These are phyloP conservation scores for Protobothrops mucrosquamatus DNA, from an alignment of 2,113 vertebrate species.

Conservation along the genomic window DNA sequence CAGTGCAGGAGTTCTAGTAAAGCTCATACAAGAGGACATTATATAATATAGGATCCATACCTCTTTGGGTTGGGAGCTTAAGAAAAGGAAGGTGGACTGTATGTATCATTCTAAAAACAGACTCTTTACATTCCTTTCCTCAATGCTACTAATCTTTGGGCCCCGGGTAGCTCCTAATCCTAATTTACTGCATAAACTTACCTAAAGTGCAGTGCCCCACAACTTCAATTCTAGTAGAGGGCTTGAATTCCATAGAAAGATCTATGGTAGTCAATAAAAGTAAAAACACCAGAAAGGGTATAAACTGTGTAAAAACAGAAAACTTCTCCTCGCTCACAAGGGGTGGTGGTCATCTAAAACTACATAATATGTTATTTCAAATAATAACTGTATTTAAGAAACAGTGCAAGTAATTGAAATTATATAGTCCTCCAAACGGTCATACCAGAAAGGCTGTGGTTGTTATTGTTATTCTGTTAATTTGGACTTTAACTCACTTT, in stretches of 20 bases:
- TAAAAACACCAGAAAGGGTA: background rate
- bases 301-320: background rate
- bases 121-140: background rate
- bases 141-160: background rate
- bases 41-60: background rate
- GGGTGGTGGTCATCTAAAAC: background rate
- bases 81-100: background rate
- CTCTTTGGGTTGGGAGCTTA: background rate
- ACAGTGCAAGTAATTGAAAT: background rate
- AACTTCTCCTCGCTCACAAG: background rate
- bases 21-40: background rate
- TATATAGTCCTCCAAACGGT: background rate
- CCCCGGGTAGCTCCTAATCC: background rate
- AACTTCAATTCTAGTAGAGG: background rate
- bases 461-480: background rate
- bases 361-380: background rate
- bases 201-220: background rate
- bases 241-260: background rate
- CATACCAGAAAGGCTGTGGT: background rate
- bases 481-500: background rate
- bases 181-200: background rate
- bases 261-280: background rate
- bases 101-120: background rate
- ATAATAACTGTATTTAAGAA: background rate
- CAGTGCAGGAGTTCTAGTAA: background rate